Base-by-base conservation (phyloP, 2,888 invertebrate genomes). In the Ctena decussata region DNA sequence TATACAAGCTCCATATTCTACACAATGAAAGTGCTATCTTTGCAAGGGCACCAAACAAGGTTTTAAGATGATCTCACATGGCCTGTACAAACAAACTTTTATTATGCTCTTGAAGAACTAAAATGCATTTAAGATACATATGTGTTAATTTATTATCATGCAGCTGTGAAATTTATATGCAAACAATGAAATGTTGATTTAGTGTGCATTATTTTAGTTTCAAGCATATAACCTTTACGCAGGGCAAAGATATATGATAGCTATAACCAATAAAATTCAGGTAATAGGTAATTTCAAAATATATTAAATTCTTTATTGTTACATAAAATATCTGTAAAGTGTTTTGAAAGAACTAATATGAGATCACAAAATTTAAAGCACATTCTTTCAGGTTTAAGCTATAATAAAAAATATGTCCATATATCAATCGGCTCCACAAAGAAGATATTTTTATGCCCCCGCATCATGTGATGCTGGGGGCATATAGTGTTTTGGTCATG, bases 291-390 rank as follows among this genome's bases (percentile, higher is more conserved):
- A 35, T 35, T 65, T 65, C 18, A 35, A 35, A 32, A 32, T 32
- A 35, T 65, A 65, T 57, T 57, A 57, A 57, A 57, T 57, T 57
- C 27, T 57, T 57, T 35, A 65, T 65, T 12, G 65, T 65, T 32
- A 15, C 65, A 65, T 65, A 65, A 65, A 65, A 65, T 11, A 27
- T 11, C 46, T 5, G 8, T 18, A 35, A 8, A 35, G 35, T 32
- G 8, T 8, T 12, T n/a, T 65, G 32, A 6, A n/a, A 5, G 65
- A 60, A 60, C 65, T 65, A 21, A 65, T 65, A 5, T 21, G 35
- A 35, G 24, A 15, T 21, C 18, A 65, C 35, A 35, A 65, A 65
- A 35, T 65, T 65, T 65, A 65, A 6, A 18, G 30, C 60, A 60
- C 6, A n/a, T n/a, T n/a, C n/a, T n/a, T n/a, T n/a, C n/a, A n/a